phyloP scores from a whole-genome alignment of 2,797 vertebrate species.

The Limnodromus scolopaceus region DNA sequence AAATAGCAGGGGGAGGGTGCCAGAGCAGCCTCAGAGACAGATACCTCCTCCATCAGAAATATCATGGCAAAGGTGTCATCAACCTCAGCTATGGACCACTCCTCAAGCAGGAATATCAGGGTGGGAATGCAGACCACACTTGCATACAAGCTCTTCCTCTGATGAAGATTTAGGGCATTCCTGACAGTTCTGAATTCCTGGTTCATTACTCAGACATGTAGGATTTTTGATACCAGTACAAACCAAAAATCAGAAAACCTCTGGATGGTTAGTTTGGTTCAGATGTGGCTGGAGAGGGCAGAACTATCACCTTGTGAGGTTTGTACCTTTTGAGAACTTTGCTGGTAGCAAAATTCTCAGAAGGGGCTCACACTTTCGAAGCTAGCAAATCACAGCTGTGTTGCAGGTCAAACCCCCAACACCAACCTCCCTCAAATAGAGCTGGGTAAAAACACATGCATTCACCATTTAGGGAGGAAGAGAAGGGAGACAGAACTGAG shows the following conservation, averaged over 20 bases:
- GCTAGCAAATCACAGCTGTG: not conserved
- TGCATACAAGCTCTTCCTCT: not conserved
- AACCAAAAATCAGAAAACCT: not conserved
- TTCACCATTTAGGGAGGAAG: not conserved
- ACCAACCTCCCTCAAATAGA: accelerated
- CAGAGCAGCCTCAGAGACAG: not conserved
- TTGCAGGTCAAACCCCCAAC: not conserved
- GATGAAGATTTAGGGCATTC: not conserved
- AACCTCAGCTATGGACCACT: not conserved
- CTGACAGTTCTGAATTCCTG: not conserved
- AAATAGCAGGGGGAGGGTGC: not conserved
- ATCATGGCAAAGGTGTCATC: not conserved
- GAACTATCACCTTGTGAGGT: not conserved
- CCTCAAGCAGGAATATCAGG: not conserved
- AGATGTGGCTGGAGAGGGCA: not conserved
- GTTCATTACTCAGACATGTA: not conserved
- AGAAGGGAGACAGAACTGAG: not conserved
- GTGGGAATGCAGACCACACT: not conserved
- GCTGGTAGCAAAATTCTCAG: not conserved
- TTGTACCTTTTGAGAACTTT: not conserved
- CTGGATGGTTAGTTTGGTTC: not conserved
- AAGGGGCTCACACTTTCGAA: not conserved
- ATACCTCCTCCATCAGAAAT: not conserved
- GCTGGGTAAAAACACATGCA: accelerated
- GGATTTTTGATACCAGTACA: not conserved